Base-by-base conservation (phyloP, 35 echinoderm and acorn worm genomes). In the Anneissia japonica region DNA sequence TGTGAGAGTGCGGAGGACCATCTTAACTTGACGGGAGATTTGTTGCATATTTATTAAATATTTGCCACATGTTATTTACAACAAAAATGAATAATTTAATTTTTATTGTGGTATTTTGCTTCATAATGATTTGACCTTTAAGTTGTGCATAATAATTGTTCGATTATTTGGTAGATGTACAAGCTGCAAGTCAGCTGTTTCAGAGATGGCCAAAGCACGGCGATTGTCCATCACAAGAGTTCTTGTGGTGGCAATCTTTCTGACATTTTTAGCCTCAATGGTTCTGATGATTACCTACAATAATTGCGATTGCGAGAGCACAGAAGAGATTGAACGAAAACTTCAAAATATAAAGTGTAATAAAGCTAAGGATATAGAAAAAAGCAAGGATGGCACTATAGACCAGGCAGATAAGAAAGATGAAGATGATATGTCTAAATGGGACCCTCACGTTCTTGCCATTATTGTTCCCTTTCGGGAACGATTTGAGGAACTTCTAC, bases 401-500 rank as follows among this genome's bases (percentile, higher is more conserved):
- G 23, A 76, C 33, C 10, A 81, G 26, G 31, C 23, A 4, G 64
- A 74, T 32, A 55, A 12, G 13, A 73, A 82, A 37, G 76, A 85
- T 37, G 73, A 74, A 3, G 82, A 30, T n/a, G 95, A 97, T 33
- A 76, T 87, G 74, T 40, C 82, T 31, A 43, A 83, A 16, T 94
- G 92, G 92, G 92, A 89, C 45, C 92, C 92, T 36, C 96, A 99
- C 74, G 87, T 91, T 72, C 83, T 99, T 37, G 92, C 89, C 23
- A 46, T 99, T 23, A 43, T 94, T 30, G 84, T 99, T 31, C 96
- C 96, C 26, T 93, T 86, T 79, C 84, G 96, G 51, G 92, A 99
- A 28, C 88, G 96, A 56, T 93, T 99, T 94, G 96, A 99, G 46
- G 96, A 99, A 84, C 46, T 99, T 4, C 88, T 99, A 88, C 92